Base-by-base conservation (phyloP, 92 coral and sea anemone species). In the Epizoanthus scotinus region DNA sequence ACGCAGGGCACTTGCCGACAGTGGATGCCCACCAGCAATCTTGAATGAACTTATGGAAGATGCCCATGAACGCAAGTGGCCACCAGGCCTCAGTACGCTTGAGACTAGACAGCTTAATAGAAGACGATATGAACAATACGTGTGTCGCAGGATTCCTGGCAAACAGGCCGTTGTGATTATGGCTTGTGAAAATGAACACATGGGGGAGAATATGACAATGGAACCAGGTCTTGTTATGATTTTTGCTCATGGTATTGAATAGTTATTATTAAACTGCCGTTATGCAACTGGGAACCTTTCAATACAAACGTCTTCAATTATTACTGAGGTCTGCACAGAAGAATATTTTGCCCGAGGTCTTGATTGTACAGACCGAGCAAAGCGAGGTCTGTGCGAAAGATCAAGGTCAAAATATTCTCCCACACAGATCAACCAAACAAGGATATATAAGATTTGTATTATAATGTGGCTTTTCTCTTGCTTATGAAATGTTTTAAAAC, bases 181-280 rank as follows among this genome's bases (percentile, higher is more conserved):
- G 91, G 90, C 93, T 9, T 94, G 98, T 84, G 98, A 94, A 70
- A 94, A 94, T 79, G 94, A 92, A 82, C 98, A 94, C 69, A 94
- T 94, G 98, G 97, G 97, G 20, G 98, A 92, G 81, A 88, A 93
- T 4, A 90, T 94, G 92, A 91, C 96, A 19, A 71, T 92, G 49
- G 97, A 94, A 5, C 98, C 98, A 67, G 98, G 98, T 7, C 78
- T 94, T 42, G 92, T 94, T 20, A 94, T 94, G 92, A 92, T 94
- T 22, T 94, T 94, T 89, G 98, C 98, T n/a, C 98, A 94, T 88
- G 98, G 98, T 5, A 92, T 94, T 82, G 97, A 94, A 74, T 91
- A 83, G 88, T 24, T 12, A 34, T 12, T 8, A 57, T 34, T 34
- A 74, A 52, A 5, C 42, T 52, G 29, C 13, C 13, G n/a, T n/a